Evolutionary conservation across 2,797 vertebrate species (phyloP).

Genomic region (Synanceia verrucosa): DNA sequence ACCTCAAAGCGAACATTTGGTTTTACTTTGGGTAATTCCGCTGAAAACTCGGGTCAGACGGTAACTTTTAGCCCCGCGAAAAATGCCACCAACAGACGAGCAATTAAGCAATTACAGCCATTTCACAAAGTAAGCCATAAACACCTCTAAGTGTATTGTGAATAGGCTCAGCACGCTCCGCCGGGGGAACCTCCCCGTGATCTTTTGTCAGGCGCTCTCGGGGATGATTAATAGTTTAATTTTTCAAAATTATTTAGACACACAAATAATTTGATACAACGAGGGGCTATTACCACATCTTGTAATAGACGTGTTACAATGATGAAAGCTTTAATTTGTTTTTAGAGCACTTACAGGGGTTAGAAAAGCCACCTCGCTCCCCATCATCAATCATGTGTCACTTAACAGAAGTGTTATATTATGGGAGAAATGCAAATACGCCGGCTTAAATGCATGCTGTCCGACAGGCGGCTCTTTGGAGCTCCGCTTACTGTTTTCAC

Average conservation of each 20-base stretch:
- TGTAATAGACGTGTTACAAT: conserved; percentile 83
- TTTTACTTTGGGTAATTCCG: conserved; percentile 84
- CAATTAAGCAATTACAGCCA: conserved; percentile 85
- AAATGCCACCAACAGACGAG: conserved; percentile 68
- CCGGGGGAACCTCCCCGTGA: conserved; percentile 33
- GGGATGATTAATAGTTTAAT: conserved; percentile 87
- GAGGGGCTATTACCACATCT: conserved; percentile 85
- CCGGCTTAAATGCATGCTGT: conserved; percentile 70
- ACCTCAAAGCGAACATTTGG: conserved; percentile 79
- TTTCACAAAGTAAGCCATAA: conserved; percentile 82
- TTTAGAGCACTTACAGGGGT: conserved; percentile 84
- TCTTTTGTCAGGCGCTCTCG: conserved; percentile 72
- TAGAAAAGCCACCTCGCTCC: conserved; percentile 80
- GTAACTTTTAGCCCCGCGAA: conserved; percentile 61
- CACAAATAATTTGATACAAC: conserved; percentile 85
- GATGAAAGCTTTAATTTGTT: conserved; percentile 89
- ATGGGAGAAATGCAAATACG: conserved; percentile 79
- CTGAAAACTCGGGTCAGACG: conserved; percentile 73
- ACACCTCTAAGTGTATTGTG: conserved; percentile 76
- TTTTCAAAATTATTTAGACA: conserved; percentile 85
- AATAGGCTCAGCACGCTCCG: conserved; percentile 63
- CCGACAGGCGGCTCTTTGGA: conserved; percentile 63
- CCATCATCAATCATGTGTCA: conserved; percentile 87
- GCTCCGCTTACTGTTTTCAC: conserved; percentile 69
- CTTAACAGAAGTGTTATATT: conserved; percentile 80